A percentile compares a stretch with the other conserved stretches of the same genome.
phyloP scores from a whole-genome alignment of 2,888 invertebrate genomes.

The Fissipunctia ypsillon region DNA sequence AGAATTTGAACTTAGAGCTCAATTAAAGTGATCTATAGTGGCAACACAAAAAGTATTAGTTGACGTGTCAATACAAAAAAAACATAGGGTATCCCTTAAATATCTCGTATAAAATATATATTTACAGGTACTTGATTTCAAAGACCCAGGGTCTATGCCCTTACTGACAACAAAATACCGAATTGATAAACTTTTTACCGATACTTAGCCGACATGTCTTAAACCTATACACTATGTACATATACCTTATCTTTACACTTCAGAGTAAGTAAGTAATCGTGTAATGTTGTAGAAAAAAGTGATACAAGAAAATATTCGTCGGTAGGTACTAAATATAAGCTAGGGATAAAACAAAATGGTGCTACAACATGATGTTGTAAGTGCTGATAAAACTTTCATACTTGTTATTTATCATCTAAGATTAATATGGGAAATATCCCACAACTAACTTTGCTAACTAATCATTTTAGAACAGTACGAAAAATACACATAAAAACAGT shows the following conservation, averaged over 20 bases:
- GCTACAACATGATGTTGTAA: neutral
- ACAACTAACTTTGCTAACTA: neutral
- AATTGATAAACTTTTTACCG: neutral
- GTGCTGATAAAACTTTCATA: constrained; percentile 14
- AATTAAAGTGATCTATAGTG: neutral
- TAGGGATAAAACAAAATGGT: constrained; percentile 17
- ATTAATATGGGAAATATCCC: neutral
- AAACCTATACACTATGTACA: neutral
- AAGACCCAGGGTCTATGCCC: too few species aligned
- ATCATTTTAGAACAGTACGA: neutral
- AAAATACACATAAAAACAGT: neutral
- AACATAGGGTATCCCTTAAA: neutral
- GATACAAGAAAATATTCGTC: constrained; percentile 15
- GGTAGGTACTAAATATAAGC: neutral
- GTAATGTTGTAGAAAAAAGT: constrained; percentile 44
- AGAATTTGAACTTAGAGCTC: neutral
- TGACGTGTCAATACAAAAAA: neutral
- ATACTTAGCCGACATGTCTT: neutral
- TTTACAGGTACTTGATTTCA: neutral
- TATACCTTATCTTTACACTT: constrained; percentile 12
- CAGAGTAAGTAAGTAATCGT: constrained; percentile 43
- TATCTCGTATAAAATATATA: neutral
- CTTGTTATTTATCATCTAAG: constrained; percentile 5
- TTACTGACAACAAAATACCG: neutral
- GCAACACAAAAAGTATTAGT: neutral